Conservation (phyloP, 92 coral and sea anemone genomes). For the Porites rus region DNA sequence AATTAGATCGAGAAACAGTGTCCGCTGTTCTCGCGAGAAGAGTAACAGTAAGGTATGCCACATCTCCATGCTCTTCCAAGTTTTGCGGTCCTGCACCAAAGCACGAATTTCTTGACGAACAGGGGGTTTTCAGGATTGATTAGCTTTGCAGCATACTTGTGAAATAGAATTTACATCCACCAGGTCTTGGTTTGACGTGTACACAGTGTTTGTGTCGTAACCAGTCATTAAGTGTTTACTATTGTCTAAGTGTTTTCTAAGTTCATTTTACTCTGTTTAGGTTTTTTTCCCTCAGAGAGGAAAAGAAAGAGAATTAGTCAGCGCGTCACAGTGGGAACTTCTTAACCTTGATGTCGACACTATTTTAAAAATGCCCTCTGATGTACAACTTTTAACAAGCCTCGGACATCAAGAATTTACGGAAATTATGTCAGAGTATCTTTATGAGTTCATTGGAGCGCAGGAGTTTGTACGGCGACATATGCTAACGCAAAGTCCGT, state of each 20-base stretch:
- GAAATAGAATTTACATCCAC: too few relatives aligned
- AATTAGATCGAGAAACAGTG: background rate
- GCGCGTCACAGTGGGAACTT: slow-evolving; percentile 83
- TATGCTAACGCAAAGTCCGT: slow-evolving; percentile 61
- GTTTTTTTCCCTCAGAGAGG: slow-evolving; percentile 66
- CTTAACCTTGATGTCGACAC: slow-evolving; percentile 85
- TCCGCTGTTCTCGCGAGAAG: background rate
- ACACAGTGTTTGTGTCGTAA: too few relatives aligned
- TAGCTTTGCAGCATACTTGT: too few relatives aligned
- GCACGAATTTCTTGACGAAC: too few relatives aligned
- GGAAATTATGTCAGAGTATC: slow-evolving; percentile 51
- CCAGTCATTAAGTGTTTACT: too few relatives aligned
- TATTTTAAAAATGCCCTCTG: slow-evolving; percentile 67
- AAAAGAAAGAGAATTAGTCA: slow-evolving; percentile 38
- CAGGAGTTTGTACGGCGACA: slow-evolving; percentile 72
- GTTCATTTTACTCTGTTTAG: background rate
- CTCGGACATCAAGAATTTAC: slow-evolving; percentile 30
- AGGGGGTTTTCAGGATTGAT: too few relatives aligned
- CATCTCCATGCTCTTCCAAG: background rate
- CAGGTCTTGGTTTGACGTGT: too few relatives aligned
- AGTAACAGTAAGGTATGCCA: slow-evolving; percentile 13
- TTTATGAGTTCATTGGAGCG: slow-evolving; percentile 75
- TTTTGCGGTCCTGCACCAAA: too few relatives aligned
- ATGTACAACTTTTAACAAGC: slow-evolving; percentile 31
- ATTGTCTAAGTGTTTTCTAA: background rate